Conservation (phyloP, 2,888 invertebrate species). For the Coelopa pilipes region DNA sequence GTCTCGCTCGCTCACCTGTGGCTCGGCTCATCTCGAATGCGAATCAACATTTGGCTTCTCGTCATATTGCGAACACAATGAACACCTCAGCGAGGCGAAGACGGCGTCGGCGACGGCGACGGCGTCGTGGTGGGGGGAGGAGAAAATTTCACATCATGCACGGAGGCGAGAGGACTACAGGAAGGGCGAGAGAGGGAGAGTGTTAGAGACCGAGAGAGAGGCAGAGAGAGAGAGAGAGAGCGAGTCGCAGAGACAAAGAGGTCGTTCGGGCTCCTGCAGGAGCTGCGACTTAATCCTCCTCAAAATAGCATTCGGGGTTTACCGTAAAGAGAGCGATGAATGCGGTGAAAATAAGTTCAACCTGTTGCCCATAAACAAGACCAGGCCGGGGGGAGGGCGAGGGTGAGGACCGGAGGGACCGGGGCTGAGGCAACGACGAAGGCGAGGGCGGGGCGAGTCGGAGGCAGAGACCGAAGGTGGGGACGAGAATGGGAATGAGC, state of each 20-base stretch:
- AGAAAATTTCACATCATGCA: no score
- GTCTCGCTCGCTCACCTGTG: conserved; percentile 14
- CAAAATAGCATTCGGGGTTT: conserved; percentile 29
- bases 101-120: no score
- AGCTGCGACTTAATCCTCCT: conserved; percentile 32
- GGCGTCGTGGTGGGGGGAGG: no score
- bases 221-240: not conserved
- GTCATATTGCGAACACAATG: conserved; percentile 24
- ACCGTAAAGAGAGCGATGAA: conserved; percentile 26
- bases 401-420: not conserved
- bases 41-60: conserved; percentile 23
- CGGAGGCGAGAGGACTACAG: not conserved
- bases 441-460: no score
- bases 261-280: conserved; percentile 13
- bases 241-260: conserved; percentile 15
- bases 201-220: not conserved
- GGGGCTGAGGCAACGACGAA: no score
- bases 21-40: conserved; percentile 18
- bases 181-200: not conserved
- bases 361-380: conserved; percentile 29
- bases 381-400: not conserved
- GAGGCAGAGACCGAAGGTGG: no score
- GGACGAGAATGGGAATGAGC: no score
- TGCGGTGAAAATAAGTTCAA: conserved; percentile 30
- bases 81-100: not conserved